Evolutionary conservation across 2,797 vertebrate genomes (phyloP), one percentile per base, ranked within the genome.

Genomic region (Coreius guichenoti): DNA sequence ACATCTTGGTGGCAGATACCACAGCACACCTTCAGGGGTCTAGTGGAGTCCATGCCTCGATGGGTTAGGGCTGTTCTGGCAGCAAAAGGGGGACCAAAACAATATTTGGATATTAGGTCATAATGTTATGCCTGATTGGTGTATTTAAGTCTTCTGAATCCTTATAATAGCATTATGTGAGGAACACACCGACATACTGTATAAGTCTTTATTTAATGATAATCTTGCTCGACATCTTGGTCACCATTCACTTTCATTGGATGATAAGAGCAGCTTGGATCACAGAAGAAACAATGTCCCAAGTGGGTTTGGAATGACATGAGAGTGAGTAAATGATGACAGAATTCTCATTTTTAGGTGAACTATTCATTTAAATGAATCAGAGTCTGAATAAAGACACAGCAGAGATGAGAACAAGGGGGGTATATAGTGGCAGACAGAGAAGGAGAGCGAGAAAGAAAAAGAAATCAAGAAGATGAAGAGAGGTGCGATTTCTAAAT

Each of bases 401-500:
- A 14, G 31, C 16, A 36, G 67, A 54, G 26, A 39, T 74, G 72
- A 80, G 65, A 73, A 45, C 65, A 19, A 51, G 49, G 31, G 17
- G 26, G 14, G 43, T 49, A 67, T 31, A 67, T n/a, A 73, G 65
- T 16, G 47, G 36, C 84, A 54, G 65, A 56, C n/a, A 17, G 45
- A 43, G 84, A 56, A 23, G 2, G 49, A 77, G 43, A 63, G 61
- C 19, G 29, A 45, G 5, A 54, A 45, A 17, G 26, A 3, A 16
- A 85, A 31, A 75, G 45, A 87, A 54, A 51, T 45, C 33, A 79
- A 33, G 54, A 79, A 33, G 54, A 73, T 49, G 33, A 70, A 65
- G 26, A 82, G 29, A 78, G 69, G 70, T 86, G 86, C n/a, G 80
- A 87, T 81, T 29, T 65, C 54, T 67, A 82, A 76, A 83, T 81